These are phyloP conservation scores for Acropora yongei DNA, from an alignment of 64 coral and sea anemone genomes.

Conservation along the genomic window DNA sequence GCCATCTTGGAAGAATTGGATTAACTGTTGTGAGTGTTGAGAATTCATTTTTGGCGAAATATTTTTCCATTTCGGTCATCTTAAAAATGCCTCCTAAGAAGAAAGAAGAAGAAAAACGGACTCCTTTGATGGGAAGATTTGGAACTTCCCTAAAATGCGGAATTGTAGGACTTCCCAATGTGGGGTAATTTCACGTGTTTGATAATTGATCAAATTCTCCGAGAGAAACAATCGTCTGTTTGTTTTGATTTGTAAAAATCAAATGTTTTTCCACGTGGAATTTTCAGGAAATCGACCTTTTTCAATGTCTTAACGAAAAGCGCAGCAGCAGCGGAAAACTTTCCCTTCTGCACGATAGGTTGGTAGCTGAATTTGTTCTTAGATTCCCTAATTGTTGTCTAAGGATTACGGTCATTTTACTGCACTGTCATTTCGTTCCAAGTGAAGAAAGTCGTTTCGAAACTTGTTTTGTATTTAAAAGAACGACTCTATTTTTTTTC, in stretches of 20 bases:
- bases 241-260: slow-evolving; percentile 4
- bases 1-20: slow-evolving; percentile 35
- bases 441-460: too few species aligned
- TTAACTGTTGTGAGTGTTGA: slow-evolving; percentile 16
- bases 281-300: slow-evolving; percentile 96
- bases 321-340: slow-evolving; percentile 88
- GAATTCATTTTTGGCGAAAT: slow-evolving; percentile 15
- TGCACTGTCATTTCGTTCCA: too few species aligned
- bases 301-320: slow-evolving; percentile 99
- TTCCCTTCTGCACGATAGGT: slow-evolving; percentile 99
- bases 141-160: slow-evolving; percentile 97
- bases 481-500: too few species aligned
- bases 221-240: background rate
- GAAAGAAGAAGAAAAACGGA: slow-evolving; percentile 88
- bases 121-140: slow-evolving; percentile 95
- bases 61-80: slow-evolving; percentile 58
- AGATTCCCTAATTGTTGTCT: too few species aligned
- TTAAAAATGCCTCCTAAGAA: slow-evolving; percentile 98
- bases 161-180: slow-evolving; percentile 97
- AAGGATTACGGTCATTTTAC: too few species aligned
- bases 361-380: background rate
- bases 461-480: too few species aligned
- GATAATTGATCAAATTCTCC: background rate
- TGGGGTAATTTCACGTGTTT: slow-evolving; percentile 69
- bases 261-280: slow-evolving; percentile 51